Evolutionary conservation across 2,888 invertebrate genomes (phyloP), one percentile per base, ranked within the genome.

Genomic region (Nebria brevicollis): DNA sequence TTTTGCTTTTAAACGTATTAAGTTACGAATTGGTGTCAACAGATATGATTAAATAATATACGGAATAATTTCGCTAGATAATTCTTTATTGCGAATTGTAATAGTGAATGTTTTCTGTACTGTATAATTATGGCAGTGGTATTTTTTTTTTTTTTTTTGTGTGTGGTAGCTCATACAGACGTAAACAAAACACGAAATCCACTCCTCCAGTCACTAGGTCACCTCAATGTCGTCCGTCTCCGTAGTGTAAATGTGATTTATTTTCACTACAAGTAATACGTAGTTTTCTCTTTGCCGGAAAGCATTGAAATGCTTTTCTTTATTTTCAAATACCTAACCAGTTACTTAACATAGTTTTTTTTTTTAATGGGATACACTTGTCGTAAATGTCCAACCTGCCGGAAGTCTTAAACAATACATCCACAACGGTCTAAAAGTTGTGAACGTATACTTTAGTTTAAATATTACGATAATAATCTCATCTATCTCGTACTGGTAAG

Each of bases 301-400:
- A 70, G 5, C 20, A 34, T 34, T 34, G 70, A 5, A 54, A 54
- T 13, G 54, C 13, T 54, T 54, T 54, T 54, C 70, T 26, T 70
- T 70, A 34, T 70, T 66, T 66, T 25, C 66, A 66, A 25, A 66
- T 25, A 66, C 20, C 25, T 66, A 13, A 70, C 70, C 11, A 70
- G 25, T 34, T 34, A 70, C 70, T 70, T 70, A 70, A 25, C 70
- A 70, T 20, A 70, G 70, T 70, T 70, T 54, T 54, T 70, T 70
- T 54, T 54, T 20, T 70, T 70, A 70, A 70, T 70, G 70, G 70
- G 25, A 20, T 11, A 11, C 54, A 70, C 25, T 70, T 20, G 70
- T 68, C 7, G 68, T 15, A 10, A 68, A 68, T 10, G 5, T 68
- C 34, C 20, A 26, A 25, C 20, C 54, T 54, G 2, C 54, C 54